Conservation (phyloP, 2,113 vertebrate species). For the Chaetura pelagica region DNA sequence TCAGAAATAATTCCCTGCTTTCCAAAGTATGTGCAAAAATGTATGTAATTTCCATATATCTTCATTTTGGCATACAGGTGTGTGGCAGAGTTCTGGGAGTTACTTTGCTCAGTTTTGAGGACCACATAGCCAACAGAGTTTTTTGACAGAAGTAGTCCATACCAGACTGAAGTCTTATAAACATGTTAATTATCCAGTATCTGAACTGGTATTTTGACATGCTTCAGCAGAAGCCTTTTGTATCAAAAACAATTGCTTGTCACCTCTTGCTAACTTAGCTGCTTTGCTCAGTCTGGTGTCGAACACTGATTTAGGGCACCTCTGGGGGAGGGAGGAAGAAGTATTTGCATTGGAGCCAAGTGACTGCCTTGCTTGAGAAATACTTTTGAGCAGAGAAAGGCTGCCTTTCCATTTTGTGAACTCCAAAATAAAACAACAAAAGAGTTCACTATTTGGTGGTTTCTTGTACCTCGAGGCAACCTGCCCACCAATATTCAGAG, state of each 20-base stretch:
- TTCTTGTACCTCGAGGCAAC: neutral
- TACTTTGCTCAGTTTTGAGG: neutral
- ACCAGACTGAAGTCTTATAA: neutral
- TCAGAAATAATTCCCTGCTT: neutral
- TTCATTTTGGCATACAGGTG: neutral
- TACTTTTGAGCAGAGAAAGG: neutral
- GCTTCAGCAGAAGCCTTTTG: constrained; percentile 6
- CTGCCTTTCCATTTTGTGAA: neutral
- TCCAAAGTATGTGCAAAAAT: neutral
- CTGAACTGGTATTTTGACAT: neutral
- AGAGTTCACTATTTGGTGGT: neutral
- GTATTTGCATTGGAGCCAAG: neutral
- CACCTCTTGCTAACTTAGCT: constrained; percentile 18
- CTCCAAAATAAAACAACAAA: neutral
- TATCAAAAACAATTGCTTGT: constrained; percentile 30
- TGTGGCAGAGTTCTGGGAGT: neutral
- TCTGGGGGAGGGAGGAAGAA: neutral
- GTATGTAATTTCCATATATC: neutral
- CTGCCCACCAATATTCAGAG: neutral
- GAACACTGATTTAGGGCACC: neutral
- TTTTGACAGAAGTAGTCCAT: neutral
- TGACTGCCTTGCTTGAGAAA: neutral
- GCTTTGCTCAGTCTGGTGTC: constrained; percentile 4
- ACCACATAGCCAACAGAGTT: accelerated
- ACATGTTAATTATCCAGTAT: neutral